These are phyloP conservation scores for Ochropleura plecta DNA, from an alignment of 2,888 invertebrate genomes.

Conservation along the genomic window DNA sequence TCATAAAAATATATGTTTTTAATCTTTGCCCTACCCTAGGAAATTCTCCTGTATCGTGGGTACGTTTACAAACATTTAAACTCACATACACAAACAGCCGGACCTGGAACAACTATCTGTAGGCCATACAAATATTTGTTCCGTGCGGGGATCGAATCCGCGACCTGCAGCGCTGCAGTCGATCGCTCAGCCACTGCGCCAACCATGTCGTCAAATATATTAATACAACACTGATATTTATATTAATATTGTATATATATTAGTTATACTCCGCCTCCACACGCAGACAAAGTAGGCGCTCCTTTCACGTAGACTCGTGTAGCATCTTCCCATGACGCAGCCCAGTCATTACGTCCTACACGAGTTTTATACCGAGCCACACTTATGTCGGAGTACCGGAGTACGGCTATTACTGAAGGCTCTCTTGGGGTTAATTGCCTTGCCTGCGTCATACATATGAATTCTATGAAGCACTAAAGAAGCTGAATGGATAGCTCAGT, in stretches of 20 bases:
- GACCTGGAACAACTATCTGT: too few species aligned
- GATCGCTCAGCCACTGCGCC: too few species aligned
- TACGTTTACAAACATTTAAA: too few species aligned
- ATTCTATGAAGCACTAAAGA: slow-evolving; percentile 13
- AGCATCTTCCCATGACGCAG: slow-evolving; percentile 45
- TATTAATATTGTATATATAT: not conserved
- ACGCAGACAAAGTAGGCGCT: slow-evolving; percentile 26
- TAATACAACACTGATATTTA: too few species aligned
- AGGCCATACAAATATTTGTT: too few species aligned
- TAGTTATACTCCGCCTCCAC: slow-evolving; percentile 7
- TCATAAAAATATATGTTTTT: slow-evolving; percentile 5
- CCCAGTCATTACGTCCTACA: slow-evolving; percentile 44
- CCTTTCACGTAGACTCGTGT: slow-evolving; percentile 18
- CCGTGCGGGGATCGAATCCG: too few species aligned
- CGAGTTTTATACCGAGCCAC: slow-evolving; percentile 32
- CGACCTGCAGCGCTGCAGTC: too few species aligned
- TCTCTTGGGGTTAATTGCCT: slow-evolving; percentile 45
- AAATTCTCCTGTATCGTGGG: too few species aligned
- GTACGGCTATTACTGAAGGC: slow-evolving; percentile 24
- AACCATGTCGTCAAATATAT: too few species aligned
- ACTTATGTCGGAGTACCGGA: slow-evolving; percentile 15
- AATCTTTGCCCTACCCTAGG: too few species aligned
- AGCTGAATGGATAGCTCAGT: slow-evolving; percentile 40
- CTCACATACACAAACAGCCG: too few species aligned
- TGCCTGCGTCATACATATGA: slow-evolving; percentile 41